phyloP scores from a whole-genome alignment of 2,113 vertebrate species.

The Anarrhichthys ocellatus region DNA sequence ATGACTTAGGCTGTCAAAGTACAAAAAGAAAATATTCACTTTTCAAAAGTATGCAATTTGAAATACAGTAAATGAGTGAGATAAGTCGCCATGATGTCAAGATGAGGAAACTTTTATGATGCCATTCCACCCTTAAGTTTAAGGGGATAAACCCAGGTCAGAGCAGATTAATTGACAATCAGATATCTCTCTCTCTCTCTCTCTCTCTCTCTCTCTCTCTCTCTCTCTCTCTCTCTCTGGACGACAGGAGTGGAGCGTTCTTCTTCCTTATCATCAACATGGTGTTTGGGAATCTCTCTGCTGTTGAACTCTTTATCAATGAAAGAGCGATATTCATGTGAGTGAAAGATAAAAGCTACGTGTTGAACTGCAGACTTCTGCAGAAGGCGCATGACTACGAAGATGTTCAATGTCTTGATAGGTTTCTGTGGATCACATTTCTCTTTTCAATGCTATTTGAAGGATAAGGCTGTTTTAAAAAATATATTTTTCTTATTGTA shows the following conservation, averaged over 20 bases:
- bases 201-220: neutral
- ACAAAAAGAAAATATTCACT: neutral
- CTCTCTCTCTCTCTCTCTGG: slow-evolving; percentile 13
- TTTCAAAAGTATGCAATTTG: neutral
- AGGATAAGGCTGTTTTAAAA: neutral
- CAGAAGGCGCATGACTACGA: neutral
- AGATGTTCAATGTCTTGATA: neutral
- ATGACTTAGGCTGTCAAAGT: neutral
- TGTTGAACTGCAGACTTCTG: neutral
- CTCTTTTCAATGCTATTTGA: no score
- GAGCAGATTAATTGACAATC: neutral
- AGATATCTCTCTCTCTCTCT: slow-evolving; percentile 1
- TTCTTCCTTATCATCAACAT: slow-evolving; percentile 88
- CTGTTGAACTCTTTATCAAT: slow-evolving; percentile 86
- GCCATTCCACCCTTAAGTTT: neutral
- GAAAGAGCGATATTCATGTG: slow-evolving; percentile 86
- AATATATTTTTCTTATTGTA: neutral
- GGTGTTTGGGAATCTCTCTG: slow-evolving; percentile 87
- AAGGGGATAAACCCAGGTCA: neutral
- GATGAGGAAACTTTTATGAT: neutral
- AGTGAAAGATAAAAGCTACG: slow-evolving; percentile 49
- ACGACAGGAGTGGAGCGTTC: slow-evolving; percentile 81
- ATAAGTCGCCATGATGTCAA: neutral
- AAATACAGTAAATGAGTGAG: neutral
- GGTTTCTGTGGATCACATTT: neutral